Base-by-base conservation (phyloP, 2,797 vertebrate species). In the Rhabdophis nuchalis region DNA sequence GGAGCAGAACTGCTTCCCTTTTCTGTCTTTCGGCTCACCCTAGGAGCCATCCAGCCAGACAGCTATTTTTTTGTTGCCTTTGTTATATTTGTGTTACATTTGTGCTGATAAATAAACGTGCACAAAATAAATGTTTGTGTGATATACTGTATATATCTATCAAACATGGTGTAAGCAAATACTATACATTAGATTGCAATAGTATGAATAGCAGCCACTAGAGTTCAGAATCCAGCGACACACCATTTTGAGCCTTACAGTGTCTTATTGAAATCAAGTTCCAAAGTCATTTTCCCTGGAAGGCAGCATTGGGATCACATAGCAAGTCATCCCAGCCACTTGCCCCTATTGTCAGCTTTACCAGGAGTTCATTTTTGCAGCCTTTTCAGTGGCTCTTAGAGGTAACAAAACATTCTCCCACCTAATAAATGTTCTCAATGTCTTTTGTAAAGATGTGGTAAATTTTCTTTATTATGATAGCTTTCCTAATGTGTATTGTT, bases 381-480 rank as follows among this genome's bases (percentile, higher is more conserved):
- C 12, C 25, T 58, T 32, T 50, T 82, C 52, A 32, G 41, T 89
- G 61, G 20, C 64, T 94, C 50, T 0, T 86, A 54, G 88, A 58
- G 88, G 86, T 92, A 58, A 23, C 87, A 87, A 86, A 87, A 68
- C 57, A 92, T 57, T 52, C 1, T 93, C 85, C 87, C 88, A 72
- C 58, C 13, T 87, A 89, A 93, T 56, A 52, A 93, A 87, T 54
- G 32, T 77, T 86, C 60, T 93, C 3, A 0, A 93, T 92, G 68
- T 90, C 89, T 93, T 87, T 46, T 93, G 77, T 90, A 61, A 93
- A 92, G 90, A 64, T 68, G 88, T 87, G 3, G 82, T 94, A 89
- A 93, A 12, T 89, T 88, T 72, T 0, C 41, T 90, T 92, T 91
- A 85, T 54, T 86, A 72, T 18, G 36, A 1, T 53, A 58, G n/a